A percentile compares a stretch with the other conserved stretches of the same genome.
Conservation (phyloP, 1,140 invertebrate species). For the Amyelois transitella region DNA sequence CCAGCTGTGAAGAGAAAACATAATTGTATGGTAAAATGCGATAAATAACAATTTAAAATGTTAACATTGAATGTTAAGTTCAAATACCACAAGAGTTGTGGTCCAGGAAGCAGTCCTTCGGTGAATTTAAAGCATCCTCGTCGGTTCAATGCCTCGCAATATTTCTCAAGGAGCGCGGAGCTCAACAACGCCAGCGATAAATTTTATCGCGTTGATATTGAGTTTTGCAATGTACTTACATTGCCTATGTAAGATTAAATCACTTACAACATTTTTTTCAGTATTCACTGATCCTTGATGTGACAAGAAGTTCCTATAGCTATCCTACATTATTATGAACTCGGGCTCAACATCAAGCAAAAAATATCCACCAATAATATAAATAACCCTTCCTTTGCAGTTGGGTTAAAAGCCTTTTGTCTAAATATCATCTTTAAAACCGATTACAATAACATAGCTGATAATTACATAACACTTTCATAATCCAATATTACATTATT, state of each 20-base stretch:
- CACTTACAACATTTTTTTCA: conserved; percentile 22
- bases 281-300: conserved; percentile 23
- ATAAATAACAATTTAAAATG: not conserved
- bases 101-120: conserved; percentile 33
- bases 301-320: conserved; percentile 7
- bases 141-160: conserved; percentile 32
- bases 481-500: not conserved
- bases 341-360: too few species aligned
- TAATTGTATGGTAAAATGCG: not conserved
- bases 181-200: conserved; percentile 39
- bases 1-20: not conserved
- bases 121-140: conserved; percentile 39
- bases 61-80: conserved; percentile 3
- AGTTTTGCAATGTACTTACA: conserved; percentile 50
- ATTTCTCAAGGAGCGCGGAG: conserved; percentile 40
- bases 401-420: too few species aligned
- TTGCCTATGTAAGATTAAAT: conserved; percentile 30
- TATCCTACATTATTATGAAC: too few species aligned
- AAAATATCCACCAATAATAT: too few species aligned
- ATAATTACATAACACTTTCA: not conserved
- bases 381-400: too few species aligned
- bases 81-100: conserved; percentile 16
- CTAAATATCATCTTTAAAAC: not conserved
- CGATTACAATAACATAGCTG: not conserved
- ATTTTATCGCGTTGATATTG: conserved; percentile 48